phyloP scores from a whole-genome alignment of 2,113 vertebrate genomes.

The Dendropsophus ebraccatus region DNA sequence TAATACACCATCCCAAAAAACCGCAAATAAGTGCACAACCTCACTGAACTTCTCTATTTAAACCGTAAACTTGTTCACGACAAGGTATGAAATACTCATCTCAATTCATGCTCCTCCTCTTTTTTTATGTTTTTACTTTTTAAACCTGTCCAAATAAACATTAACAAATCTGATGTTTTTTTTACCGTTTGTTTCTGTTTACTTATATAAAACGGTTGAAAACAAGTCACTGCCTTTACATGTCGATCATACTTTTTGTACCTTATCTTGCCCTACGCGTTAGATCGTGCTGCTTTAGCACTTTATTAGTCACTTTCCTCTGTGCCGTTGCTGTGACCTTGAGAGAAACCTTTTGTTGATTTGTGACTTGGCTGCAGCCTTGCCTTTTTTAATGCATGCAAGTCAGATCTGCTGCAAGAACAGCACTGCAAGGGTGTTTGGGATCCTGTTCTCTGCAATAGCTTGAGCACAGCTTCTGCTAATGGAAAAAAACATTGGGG shows the following conservation, averaged over 20 bases:
- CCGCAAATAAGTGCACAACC: too few relatives aligned
- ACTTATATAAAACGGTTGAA: neutral
- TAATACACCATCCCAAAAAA: too few relatives aligned
- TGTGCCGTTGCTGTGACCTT: slow-evolving; percentile 9
- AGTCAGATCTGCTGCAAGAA: slow-evolving; percentile 38
- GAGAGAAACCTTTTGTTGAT: neutral
- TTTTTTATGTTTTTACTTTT: too few relatives aligned
- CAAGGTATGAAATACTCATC: too few relatives aligned
- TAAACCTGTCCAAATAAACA: too few relatives aligned
- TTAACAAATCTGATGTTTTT: too few relatives aligned
- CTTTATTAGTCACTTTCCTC: neutral
- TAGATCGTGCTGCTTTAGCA: neutral
- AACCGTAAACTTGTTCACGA: too few relatives aligned
- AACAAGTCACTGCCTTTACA: neutral
- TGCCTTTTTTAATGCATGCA: slow-evolving; percentile 37
- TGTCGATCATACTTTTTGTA: too few relatives aligned
- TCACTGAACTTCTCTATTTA: too few relatives aligned
- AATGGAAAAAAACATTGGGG: slow-evolving; percentile 36
- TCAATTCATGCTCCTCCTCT: too few relatives aligned
- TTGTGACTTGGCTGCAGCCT: slow-evolving; percentile 16
- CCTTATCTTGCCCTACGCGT: neutral
- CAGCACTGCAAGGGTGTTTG: slow-evolving; percentile 57
- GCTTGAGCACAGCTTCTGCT: neutral
- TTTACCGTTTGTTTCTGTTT: too few relatives aligned
- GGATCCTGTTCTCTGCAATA: slow-evolving; percentile 21